A percentile compares a stretch with the other conserved stretches of the same genome.
These are phyloP conservation scores for Anoplolepis gracilipes DNA, from an alignment of 1,140 invertebrate genomes.

Conservation along the genomic window DNA sequence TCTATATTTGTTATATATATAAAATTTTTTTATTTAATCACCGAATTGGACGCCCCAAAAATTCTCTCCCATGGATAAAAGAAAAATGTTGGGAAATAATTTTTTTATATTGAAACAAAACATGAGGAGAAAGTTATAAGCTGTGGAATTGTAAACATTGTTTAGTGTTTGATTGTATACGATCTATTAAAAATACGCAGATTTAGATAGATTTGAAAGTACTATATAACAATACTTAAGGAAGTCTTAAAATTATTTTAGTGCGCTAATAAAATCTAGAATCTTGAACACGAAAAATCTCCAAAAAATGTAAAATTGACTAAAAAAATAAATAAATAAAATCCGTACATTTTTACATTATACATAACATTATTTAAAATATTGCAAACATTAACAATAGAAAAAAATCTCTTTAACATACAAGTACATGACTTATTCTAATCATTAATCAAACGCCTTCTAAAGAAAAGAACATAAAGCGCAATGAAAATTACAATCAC, in stretches of 20 bases:
- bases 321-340: not conserved
- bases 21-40: not conserved
- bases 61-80: not conserved
- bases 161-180: not conserved
- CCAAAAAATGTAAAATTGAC: not conserved
- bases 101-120: not conserved
- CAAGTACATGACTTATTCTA: too few species aligned
- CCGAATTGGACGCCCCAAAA: not conserved
- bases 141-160: not conserved
- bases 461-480: not conserved
- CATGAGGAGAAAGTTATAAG: not conserved
- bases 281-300: not conserved
- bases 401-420: not conserved
- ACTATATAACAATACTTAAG: not conserved
- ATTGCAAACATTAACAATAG: not conserved
- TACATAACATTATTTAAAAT: not conserved
- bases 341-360: not conserved
- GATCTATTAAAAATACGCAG: not conserved
- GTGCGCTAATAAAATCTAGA: not conserved
- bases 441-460: not conserved
- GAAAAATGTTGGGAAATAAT: slow-evolving; percentile 5
- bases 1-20: not conserved
- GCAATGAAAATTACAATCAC: not conserved
- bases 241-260: not conserved
- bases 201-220: not conserved